Evolutionary conservation across 2,113 vertebrate species (phyloP).

Genomic region (Raja brachyura): DNA sequence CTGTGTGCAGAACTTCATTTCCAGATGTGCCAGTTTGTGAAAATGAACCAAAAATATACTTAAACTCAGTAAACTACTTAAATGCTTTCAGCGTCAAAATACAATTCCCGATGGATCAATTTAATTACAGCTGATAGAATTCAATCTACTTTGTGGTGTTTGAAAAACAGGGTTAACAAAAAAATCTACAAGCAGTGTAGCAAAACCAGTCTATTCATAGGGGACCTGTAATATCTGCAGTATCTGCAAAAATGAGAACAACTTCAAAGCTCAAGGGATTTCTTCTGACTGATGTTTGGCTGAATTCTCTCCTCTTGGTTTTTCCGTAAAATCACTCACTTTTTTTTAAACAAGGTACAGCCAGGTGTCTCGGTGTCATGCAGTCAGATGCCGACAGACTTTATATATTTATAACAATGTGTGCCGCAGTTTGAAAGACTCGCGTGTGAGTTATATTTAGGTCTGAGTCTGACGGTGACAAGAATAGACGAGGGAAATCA

Average conservation of each 20-base stretch:
- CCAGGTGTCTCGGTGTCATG: slow-evolving; percentile 24
- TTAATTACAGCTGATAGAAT: slow-evolving; percentile 27
- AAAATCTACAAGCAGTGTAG: not conserved
- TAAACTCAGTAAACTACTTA: not conserved
- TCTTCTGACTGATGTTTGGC: slow-evolving; percentile 27
- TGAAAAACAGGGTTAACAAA: not conserved
- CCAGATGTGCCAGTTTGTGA: slow-evolving; percentile 23
- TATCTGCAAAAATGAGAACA: not conserved
- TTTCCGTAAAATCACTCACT: slow-evolving; percentile 1
- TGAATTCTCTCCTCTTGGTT: slow-evolving; percentile 14
- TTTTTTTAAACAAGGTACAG: not conserved
- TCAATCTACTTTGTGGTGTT: slow-evolving; percentile 12
- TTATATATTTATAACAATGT: slow-evolving; percentile 29
- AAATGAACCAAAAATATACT: slow-evolving; percentile 24
- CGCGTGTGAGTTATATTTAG: not conserved
- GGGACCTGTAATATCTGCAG: slow-evolving; percentile 9
- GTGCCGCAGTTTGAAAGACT: not conserved
- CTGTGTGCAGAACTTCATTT: not conserved
- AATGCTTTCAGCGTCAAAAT: slow-evolving; percentile 1
- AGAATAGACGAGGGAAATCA: slow-evolving; percentile 25
- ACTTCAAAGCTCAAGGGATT: slow-evolving; percentile 15
- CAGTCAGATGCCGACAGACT: slow-evolving; percentile 28
- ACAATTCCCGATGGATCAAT: not conserved
- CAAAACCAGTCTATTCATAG: slow-evolving; percentile 12
- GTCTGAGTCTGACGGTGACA: not conserved